Percentiles rank a stretch among this genome's conserved stretches.
These are phyloP conservation scores for Hippocampus barbouri DNA, from an alignment of 2,113 vertebrate genomes.

Conservation along the genomic window DNA sequence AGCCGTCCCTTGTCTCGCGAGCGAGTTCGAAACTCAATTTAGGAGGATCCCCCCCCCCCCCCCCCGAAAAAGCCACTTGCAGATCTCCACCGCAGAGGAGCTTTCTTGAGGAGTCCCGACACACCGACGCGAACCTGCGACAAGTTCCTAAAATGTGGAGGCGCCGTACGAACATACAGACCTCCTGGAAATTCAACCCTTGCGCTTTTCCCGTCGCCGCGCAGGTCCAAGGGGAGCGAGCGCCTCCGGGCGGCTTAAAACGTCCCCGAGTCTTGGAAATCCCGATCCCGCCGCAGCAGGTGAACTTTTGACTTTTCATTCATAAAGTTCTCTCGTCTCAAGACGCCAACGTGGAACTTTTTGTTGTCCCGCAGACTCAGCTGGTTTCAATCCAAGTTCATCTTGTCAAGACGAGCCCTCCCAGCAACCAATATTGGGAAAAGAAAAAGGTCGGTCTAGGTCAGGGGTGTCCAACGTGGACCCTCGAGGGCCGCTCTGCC, in stretches of 20 bases:
- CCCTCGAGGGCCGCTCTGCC: not conserved
- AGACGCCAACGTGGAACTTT: not conserved
- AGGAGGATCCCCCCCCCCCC: too few species aligned
- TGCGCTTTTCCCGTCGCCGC: not conserved
- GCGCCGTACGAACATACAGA: too few species aligned
- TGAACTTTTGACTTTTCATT: not conserved
- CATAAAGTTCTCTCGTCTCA: not conserved
- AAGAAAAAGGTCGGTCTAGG: not conserved
- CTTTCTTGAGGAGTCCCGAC: too few species aligned
- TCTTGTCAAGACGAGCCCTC: not conserved
- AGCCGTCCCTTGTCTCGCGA: too few species aligned
- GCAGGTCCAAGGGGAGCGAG: not conserved
- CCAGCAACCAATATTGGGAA: not conserved
- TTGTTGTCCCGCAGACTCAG: not conserved
- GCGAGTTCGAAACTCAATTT: too few species aligned
- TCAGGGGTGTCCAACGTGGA: too few species aligned
- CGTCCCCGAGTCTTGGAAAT: not conserved
- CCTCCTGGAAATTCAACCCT: not conserved
- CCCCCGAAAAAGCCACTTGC: too few species aligned
- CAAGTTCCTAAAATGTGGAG: too few species aligned
- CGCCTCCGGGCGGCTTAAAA: not conserved
- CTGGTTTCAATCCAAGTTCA: not conserved
- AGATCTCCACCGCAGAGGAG: too few species aligned
- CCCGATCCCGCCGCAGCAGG: not conserved
- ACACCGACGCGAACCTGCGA: too few species aligned